Conservation (phyloP, 2,797 vertebrate genomes). For the Macroramphosus scolopax region DNA sequence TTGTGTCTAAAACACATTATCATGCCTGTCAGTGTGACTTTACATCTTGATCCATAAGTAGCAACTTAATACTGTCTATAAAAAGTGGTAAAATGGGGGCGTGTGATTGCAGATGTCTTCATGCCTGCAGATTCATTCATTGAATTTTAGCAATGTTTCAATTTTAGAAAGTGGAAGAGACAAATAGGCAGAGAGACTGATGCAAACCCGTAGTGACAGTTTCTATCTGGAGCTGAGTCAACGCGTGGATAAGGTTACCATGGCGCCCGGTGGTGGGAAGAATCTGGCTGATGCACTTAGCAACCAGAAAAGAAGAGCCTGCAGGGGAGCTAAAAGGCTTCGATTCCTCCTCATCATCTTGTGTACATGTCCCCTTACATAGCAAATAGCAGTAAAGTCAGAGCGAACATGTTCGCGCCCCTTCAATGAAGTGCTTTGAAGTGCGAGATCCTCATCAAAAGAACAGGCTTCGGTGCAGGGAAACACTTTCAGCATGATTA, state of each 20-base stretch:
- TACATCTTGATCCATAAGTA: constrained; percentile 8
- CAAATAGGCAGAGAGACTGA: constrained; percentile 33
- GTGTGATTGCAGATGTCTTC: too few relatives aligned
- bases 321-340: constrained; percentile 35
- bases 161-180: constrained; percentile 33
- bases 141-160: constrained; percentile 36
- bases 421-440: constrained; percentile 22
- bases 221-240: constrained; percentile 68
- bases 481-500: constrained; percentile 9
- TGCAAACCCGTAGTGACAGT: constrained; percentile 64
- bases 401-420: not conserved
- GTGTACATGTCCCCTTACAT: constrained; percentile 18
- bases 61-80: constrained; percentile 29
- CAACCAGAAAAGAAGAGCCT: constrained; percentile 56
- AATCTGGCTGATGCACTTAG: constrained; percentile 63
- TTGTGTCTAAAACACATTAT: constrained; percentile 11
- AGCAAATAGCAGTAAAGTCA: constrained; percentile 13
- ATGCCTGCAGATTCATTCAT: constrained; percentile 6
- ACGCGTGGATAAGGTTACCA: constrained; percentile 73
- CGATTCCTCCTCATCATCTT: constrained; percentile 39
- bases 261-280: constrained; percentile 68
- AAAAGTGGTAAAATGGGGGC: too few relatives aligned
- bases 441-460: constrained; percentile 5
- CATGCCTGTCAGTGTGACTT: constrained; percentile 6
- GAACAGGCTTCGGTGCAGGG: constrained; percentile 4